Evolutionary conservation across 2,888 invertebrate species (phyloP), one percentile per base, ranked within the genome.

Genomic region (Neoascia interrupta): DNA sequence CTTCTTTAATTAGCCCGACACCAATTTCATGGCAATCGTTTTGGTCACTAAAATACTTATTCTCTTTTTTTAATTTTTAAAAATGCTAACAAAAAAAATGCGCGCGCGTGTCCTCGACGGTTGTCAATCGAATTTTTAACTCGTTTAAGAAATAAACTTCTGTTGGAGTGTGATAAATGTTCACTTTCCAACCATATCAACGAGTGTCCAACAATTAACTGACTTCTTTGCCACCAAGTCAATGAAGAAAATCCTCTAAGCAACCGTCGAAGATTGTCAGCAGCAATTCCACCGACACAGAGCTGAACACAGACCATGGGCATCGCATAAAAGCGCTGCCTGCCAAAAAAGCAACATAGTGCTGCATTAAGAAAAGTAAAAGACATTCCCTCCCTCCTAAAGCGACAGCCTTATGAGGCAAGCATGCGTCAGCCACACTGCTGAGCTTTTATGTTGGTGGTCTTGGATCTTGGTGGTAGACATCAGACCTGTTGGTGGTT

Each of bases 141-240:
- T 45, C 26, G 49, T 41, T 21, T 51, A 6, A 16, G 19, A 26
- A 21, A 11, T 16, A 31, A 37, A 63, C 56, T 63, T 26, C 51
- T 45, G 51, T 58, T 39, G 21, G 26, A 45, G 64, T 68, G 31
- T 72, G 43, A 68, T 51, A 72, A 47, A 63, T 47, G 34, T 54
- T 56, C 41, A 66, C 79, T 79, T 76, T 74, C 63, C 74, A 74
- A 80, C 80, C 69, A 63, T 63, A 47, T 69, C 74, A 74, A 69
- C 68, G 51, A 69, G 16, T 74, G 74, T 80, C 74, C 80, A 80
- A 80, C 80, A 74, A 80, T 68, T 80, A 74, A 80, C 80, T 80
- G 74, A 80, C 69, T 80, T 80, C 80, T 80, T 74, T 41, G 69
- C 63, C 68, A 37, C 39, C 53, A 56, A 74, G 74, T 69, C 39